Evolutionary conservation across 2,113 vertebrate genomes (phyloP), one percentile per base, ranked within the genome.

Genomic region (Pelobates fuscus): DNA sequence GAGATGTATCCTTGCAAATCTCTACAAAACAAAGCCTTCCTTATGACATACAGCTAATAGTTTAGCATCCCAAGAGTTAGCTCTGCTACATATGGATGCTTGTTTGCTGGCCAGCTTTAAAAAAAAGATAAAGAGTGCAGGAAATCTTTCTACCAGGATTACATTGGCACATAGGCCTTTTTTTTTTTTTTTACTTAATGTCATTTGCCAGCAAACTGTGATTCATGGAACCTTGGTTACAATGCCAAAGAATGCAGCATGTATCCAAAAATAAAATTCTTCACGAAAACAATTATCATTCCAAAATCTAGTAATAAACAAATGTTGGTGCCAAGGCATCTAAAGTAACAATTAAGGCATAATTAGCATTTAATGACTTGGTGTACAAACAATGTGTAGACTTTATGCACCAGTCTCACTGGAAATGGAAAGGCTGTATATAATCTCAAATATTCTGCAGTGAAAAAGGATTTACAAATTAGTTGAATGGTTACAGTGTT

Each of bases 221-320:
- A 67, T 26, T 67, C 54, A 46, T 25, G 52, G 25, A 68, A 8
- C 25, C n/a, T 3, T 46, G 26, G 32, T 68, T n/a, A 43, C 29
- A 2, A 58, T 66, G 52, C 71, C 52, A 66, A 49, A 41, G 65
- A 11, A 60, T 67, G 44, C 11, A 21, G 29, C 8, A 60, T 8
- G 63, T 32, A 59, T 59, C 37, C 54, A 58, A 29, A 43, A 67
- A 32, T 67, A 59, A 67, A 4, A 20, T 27, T 37, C 15, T 29
- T 49, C 11, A 67, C n/a, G 67, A 67, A 67, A 67, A 76, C 26
- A 67, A n/a, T 59, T 76, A 7, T 76, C 20, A 25, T 29, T 67
- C 21, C 55, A 67, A 68, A 59, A 68, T 49, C 64, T 58, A 52
- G 60, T 49, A 32, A 8, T 43, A 52, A 44, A 60, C 24, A 44